Evolutionary conservation across 2,888 invertebrate species (phyloP).

Genomic region (Harpalus rufipes): DNA sequence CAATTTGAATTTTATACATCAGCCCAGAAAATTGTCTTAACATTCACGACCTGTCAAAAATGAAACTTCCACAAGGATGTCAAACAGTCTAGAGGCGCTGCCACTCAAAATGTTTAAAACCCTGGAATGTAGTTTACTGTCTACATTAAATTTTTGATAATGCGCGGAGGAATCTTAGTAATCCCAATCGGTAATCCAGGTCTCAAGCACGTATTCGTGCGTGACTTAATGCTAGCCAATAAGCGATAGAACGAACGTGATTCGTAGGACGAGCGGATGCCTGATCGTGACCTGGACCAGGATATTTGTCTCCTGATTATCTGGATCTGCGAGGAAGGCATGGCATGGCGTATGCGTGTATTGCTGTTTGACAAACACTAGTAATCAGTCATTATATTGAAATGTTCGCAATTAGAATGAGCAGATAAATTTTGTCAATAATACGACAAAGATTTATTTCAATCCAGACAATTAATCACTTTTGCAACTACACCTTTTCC

Average conservation of each 20-base stretch:
- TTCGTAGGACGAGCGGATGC: conserved; percentile 30
- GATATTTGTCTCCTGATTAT: background rate
- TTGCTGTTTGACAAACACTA: background rate
- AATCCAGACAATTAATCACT: too few species aligned
- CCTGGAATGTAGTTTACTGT: too few species aligned
- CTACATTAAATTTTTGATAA: background rate
- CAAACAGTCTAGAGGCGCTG: too few species aligned
- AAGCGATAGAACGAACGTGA: conserved; percentile 52
- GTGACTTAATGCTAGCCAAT: conserved; percentile 59
- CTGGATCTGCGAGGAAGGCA: background rate
- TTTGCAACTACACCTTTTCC: too few species aligned
- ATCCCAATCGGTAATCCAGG: background rate
- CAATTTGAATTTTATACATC: too few species aligned
- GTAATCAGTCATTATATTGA: background rate
- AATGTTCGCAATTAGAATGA: background rate
- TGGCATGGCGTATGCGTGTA: background rate
- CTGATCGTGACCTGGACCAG: conserved; percentile 15
- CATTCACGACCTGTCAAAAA: too few species aligned
- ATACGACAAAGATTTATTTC: too few species aligned
- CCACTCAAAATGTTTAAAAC: too few species aligned
- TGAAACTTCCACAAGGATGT: too few species aligned
- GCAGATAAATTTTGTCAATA: too few species aligned
- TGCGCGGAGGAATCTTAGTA: background rate
- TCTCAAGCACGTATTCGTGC: conserved; percentile 31
- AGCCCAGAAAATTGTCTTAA: too few species aligned